Evolutionary conservation across 92 coral and sea anemone genomes (phyloP), one percentile per base, ranked within the genome.

Genomic region (Micromussa lordhowensis): DNA sequence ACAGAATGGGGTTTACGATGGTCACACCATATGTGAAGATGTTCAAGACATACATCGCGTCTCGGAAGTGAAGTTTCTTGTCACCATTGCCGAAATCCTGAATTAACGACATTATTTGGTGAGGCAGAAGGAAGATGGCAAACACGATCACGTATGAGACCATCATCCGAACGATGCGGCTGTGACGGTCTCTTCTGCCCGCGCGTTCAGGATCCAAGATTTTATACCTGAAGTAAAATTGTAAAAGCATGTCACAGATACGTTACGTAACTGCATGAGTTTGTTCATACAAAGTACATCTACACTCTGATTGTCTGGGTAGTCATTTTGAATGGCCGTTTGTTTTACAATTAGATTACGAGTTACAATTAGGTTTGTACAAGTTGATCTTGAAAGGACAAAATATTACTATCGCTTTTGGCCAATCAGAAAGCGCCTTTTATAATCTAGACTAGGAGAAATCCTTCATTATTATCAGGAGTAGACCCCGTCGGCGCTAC

Each of bases 1-100:
- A 96, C 80, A 96, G 75, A 18, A 94, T 55, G 2, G 96, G 96
- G 57, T 95, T 96, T n/a, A 94, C 86, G 44, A 96, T 78, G 55
- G 96, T 95, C 55, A 94, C 86, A 77, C 93, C 81, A 90, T 93
- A 96, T 28, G 98, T 96, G 57, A 96, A 86, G 28, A 95, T 90
- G 88, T 94, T 85, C 49, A 93, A 64, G 38, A 96, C 77, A 34
- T 88, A 81, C 31, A 79, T 40, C 0, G 85, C 80, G 71, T 94
- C 94, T 13, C 6, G 13, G 81, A 95, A 95, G 85, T 93, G 77
- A 4, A 90, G 85, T 82, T 85, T 89, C 3, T 82, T 64, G 54
- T 38, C 88, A 19, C 93, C 94, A 3, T 54, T 61, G 10, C 86
- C 88, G 70, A 95, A 95, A 53, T 91, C 96, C 58, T 85, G 80